Base-by-base conservation (phyloP, 2,888 invertebrate genomes). In the Coleophora deauratella region DNA sequence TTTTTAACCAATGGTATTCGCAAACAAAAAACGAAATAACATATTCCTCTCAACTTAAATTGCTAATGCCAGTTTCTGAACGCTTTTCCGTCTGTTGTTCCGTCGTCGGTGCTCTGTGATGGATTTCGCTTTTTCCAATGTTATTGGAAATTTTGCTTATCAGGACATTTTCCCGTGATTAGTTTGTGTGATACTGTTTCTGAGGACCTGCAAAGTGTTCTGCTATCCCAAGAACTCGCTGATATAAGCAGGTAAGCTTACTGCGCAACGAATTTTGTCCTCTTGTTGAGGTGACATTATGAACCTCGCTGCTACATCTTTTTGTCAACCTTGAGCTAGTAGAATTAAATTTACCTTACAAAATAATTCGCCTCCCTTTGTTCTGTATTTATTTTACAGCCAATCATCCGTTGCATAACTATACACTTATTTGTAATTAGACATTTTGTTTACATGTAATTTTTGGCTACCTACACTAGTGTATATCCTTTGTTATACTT, bases 251-350 rank as follows among this genome's bases (percentile, higher is more conserved):
- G 82, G 82, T 84, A 62, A 69, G 77, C 55, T 55, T 59, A 67
- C 60, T 82, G 71, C 82, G 82, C 78, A 80, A 68, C 72, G 52
- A 58, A 56, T 58, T 68, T 69, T 62, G 43, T 21, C 3, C 40
- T 52, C 51, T 56, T 55, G 51, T 46, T 31, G 44, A 54, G 60
- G 56, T 79, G 80, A 74, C 76, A 79, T 66, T 71, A 44, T 60
- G 51, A 13, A n/a, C 31, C 31, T 32, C 59, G 63, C 53, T 50
- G 49, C 55, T 59, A 65, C 68, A 73, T 74, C 66, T 63, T 75
- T 72, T 70, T 66, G 70, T 68, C 75, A 82, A 78, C 82, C 82
- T 82, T 84, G 82, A 75, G 63, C 57, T 53, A 59, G 52, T 66
- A 59, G 55, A 59, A 68, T 41, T 44, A 52, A 53, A 56, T 64